A percentile compares a stretch with the other conserved stretches of the same genome.
Conservation (phyloP, 2,113 vertebrate species). For the Marcusenius ussheri region DNA sequence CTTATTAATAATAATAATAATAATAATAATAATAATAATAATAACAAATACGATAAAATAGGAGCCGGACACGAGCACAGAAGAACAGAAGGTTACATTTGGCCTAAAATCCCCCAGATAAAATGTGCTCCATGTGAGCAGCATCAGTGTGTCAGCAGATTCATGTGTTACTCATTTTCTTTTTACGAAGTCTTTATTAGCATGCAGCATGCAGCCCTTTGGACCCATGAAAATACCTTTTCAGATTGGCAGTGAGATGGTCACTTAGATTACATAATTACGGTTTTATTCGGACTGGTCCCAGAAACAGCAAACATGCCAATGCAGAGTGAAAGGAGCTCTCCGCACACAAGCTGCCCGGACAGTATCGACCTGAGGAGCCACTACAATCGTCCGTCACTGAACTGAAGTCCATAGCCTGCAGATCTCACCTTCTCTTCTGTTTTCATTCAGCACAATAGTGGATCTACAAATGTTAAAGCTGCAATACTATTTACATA, state of each 20-base stretch:
- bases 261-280: neutral
- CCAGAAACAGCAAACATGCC: neutral
- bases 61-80: neutral
- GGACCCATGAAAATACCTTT: neutral
- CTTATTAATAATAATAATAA: neutral
- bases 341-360: neutral
- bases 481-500: neutral
- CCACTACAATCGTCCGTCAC: neutral
- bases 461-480: neutral
- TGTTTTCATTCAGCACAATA: neutral
- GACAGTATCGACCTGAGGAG: neutral
- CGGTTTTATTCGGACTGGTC: neutral
- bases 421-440: neutral
- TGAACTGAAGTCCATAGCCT: neutral
- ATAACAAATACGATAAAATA: neutral
- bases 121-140: neutral
- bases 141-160: neutral
- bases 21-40: neutral
- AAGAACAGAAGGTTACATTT: neutral
- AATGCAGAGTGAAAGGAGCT: neutral
- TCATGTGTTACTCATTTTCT: neutral
- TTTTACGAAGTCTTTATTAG: neutral
- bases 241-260: neutral
- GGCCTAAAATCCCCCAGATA: neutral
- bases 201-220: conserved; percentile 4